phyloP scores from a whole-genome alignment of 2,797 vertebrate genomes.

The Glossophaga mutica region DNA sequence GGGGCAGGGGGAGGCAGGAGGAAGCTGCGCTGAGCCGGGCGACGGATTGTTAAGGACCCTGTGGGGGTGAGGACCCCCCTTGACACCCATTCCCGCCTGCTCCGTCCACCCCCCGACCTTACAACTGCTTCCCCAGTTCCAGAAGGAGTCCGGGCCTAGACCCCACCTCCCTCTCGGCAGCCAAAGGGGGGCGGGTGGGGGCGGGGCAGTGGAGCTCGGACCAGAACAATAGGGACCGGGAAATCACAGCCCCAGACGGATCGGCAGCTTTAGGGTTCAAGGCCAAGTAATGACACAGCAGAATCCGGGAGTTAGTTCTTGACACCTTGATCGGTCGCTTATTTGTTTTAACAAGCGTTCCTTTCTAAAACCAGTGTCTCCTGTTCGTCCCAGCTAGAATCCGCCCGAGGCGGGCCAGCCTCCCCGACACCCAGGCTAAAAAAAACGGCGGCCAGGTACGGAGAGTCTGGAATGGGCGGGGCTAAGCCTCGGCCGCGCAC shows the following conservation, averaged over 20 bases:
- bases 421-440: background rate
- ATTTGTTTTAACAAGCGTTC: constrained; percentile 36
- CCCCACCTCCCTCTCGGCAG: background rate
- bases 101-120: no score
- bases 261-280: constrained; percentile 22
- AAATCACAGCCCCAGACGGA: background rate
- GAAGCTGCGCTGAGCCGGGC: no score
- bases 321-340: background rate
- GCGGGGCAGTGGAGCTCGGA: background rate
- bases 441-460: background rate
- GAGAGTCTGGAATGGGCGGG: no score
- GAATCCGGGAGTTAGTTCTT: background rate
- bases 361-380: constrained; percentile 28
- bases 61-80: background rate
- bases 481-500: accelerated
- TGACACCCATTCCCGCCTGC: background rate
- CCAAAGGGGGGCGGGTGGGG: background rate
- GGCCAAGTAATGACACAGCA: constrained; percentile 8
- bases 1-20: background rate
- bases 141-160: background rate
- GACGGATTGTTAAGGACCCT: background rate
- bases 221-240: background rate
- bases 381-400: background rate
- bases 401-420: background rate
- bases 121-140: background rate